Percentiles rank a stretch among this genome's conserved stretches.
Conservation (phyloP, 2,888 invertebrate species). For the Hartigia nigra region DNA sequence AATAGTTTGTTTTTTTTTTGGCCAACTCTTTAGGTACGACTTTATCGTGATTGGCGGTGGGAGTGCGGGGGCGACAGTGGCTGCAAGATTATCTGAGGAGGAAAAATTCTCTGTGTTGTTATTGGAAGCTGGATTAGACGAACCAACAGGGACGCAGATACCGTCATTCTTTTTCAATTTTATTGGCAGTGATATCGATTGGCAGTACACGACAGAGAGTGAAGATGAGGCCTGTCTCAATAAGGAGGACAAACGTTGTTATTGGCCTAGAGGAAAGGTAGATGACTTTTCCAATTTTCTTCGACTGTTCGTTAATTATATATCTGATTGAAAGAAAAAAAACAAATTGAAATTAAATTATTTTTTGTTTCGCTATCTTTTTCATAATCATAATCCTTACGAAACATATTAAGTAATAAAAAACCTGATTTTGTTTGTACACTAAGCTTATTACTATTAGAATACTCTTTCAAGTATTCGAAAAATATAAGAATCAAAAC, state of each 20-base stretch:
- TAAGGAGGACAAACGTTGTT: conserved; percentile 77
- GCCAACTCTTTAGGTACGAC: conserved; percentile 69
- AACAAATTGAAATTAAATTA: not conserved
- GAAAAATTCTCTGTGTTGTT: conserved; percentile 79
- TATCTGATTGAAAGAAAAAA: not conserved
- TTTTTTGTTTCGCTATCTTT: too few relatives aligned
- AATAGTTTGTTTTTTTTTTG: not conserved
- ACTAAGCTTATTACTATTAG: too few relatives aligned
- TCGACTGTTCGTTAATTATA: not conserved
- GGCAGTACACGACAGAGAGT: conserved; percentile 88
- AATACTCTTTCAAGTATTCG: not conserved
- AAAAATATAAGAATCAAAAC: not conserved
- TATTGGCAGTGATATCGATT: conserved; percentile 87
- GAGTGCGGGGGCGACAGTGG: conserved; percentile 79
- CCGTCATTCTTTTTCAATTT: conserved; percentile 92
- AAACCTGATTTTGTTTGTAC: too few relatives aligned
- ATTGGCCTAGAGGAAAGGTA: conserved; percentile 89
- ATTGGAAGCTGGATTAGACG: conserved; percentile 85
- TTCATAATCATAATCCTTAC: too few relatives aligned
- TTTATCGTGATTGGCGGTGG: conserved; percentile 82
- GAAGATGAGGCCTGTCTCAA: conserved; percentile 82
- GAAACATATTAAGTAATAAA: too few relatives aligned
- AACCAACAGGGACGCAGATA: conserved; percentile 88
- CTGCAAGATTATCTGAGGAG: conserved; percentile 78
- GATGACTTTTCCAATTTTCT: conserved; percentile 11